Conservation (phyloP, 2,113 vertebrate genomes). For the Tinamus guttatus region DNA sequence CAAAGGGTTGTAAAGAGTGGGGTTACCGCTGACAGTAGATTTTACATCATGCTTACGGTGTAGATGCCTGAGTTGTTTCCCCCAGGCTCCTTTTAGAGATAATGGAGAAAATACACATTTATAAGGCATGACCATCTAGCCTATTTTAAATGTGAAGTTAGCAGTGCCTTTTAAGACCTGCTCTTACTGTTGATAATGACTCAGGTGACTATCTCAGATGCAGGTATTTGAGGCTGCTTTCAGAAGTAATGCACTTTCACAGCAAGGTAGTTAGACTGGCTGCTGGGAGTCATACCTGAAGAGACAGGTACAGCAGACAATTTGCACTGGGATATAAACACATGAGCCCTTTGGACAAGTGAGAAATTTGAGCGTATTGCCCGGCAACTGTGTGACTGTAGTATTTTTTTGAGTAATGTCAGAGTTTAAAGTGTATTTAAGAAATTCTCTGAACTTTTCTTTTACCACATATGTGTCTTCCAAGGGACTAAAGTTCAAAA, state of each 20-base stretch:
- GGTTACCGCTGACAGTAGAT: background rate
- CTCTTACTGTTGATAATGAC: background rate
- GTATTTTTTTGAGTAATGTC: background rate
- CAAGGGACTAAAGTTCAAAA: background rate
- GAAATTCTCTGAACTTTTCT: background rate
- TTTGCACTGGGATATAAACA: background rate
- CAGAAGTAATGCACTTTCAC: background rate
- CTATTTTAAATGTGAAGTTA: background rate
- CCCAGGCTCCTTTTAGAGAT: background rate
- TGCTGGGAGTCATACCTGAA: background rate
- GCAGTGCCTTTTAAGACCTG: background rate
- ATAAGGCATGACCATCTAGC: background rate
- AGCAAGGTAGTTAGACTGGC: background rate
- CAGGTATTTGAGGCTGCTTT: background rate
- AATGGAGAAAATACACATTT: background rate
- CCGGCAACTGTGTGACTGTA: background rate
- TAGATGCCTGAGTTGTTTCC: background rate
- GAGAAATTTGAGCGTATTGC: background rate
- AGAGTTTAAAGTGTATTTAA: background rate
- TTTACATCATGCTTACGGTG: background rate
- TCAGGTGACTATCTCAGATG: background rate
- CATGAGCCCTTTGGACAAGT: background rate
- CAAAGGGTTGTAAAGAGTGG: background rate
- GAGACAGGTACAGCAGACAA: accelerated
- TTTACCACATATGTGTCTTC: background rate